A percentile compares a stretch with the other conserved stretches of the same genome.
These are phyloP conservation scores for Noctilio leporinus DNA, from an alignment of 2,113 vertebrate species.

Conservation along the genomic window DNA sequence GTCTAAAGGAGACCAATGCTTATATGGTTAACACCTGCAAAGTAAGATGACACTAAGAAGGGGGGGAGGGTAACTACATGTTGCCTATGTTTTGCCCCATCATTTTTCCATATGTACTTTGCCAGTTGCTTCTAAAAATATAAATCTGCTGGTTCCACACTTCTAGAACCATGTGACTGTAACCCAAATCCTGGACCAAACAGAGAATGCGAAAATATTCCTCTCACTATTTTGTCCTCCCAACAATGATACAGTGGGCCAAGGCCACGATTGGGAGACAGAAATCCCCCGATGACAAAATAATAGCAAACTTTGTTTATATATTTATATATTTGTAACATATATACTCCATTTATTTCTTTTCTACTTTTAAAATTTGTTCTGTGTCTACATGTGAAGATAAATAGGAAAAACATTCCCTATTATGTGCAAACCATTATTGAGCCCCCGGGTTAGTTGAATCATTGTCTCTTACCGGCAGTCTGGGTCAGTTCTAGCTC, in stretches of 20 bases:
- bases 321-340: not conserved
- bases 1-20: not conserved
- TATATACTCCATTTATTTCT: not conserved
- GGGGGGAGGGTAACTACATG: not conserved
- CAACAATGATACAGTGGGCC: not conserved
- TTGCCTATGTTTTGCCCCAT: not conserved
- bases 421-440: not conserved
- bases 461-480: not conserved
- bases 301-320: not conserved
- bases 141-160: not conserved
- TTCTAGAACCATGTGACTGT: conserved; percentile 40
- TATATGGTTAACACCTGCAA: not conserved
- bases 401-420: not conserved
- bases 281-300: not conserved
- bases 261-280: not conserved
- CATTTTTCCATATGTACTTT: conserved; percentile 39
- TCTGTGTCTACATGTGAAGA: not conserved
- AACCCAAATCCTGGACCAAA: conserved; percentile 35
- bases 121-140: conserved; percentile 64
- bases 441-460: not conserved
- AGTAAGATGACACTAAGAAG: conserved; percentile 14
- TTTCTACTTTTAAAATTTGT: conserved; percentile 2
- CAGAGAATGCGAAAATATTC: conserved; percentile 24
- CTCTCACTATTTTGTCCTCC: not conserved
- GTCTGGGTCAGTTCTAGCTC: not conserved